Evolutionary conservation across 2,888 invertebrate species (phyloP).

Genomic region (Aradus depressus): DNA sequence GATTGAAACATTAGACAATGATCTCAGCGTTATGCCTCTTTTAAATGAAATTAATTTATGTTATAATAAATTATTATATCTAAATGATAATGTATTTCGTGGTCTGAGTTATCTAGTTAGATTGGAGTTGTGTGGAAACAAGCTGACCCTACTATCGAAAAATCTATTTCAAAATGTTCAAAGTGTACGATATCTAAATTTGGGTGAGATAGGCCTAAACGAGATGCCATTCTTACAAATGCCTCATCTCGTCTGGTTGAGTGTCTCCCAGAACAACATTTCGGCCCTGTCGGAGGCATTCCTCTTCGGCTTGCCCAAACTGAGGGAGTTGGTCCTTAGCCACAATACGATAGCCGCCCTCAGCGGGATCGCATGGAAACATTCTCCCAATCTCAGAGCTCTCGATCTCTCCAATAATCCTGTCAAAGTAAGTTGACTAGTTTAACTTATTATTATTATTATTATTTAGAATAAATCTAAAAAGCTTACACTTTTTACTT

Average conservation of each 20-base stretch:
- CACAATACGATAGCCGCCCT: conserved; percentile 64
- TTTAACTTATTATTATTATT: too few species aligned
- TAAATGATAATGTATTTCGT: conserved; percentile 81
- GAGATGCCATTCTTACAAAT: conserved; percentile 63
- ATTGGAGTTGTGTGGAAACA: conserved; percentile 69
- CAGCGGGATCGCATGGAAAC: conserved; percentile 61
- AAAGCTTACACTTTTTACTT: too few species aligned
- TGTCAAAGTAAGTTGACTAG: conserved; percentile 48
- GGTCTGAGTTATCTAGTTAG: conserved; percentile 65
- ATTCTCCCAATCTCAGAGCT: conserved; percentile 57
- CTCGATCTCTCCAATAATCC: conserved; percentile 76
- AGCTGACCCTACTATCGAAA: conserved; percentile 70
- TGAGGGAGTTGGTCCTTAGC: conserved; percentile 63
- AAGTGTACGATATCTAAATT: conserved; percentile 61
- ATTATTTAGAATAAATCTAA: too few species aligned
- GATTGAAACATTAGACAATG: conserved; percentile 76
- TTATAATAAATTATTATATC: conserved; percentile 66
- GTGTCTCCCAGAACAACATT: conserved; percentile 67
- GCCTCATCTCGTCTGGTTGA: conserved; percentile 64
- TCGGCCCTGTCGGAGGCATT: conserved; percentile 55
- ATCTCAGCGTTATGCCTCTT: too few species aligned
- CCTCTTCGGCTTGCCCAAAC: conserved; percentile 44
- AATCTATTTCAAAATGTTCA: conserved; percentile 79
- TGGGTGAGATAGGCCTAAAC: conserved; percentile 65
- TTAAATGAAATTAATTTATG: conserved; percentile 66